A percentile compares a stretch with the other conserved stretches of the same genome.
Conservation (phyloP, 2,113 vertebrate species). For the Peromyscus polionotus region DNA sequence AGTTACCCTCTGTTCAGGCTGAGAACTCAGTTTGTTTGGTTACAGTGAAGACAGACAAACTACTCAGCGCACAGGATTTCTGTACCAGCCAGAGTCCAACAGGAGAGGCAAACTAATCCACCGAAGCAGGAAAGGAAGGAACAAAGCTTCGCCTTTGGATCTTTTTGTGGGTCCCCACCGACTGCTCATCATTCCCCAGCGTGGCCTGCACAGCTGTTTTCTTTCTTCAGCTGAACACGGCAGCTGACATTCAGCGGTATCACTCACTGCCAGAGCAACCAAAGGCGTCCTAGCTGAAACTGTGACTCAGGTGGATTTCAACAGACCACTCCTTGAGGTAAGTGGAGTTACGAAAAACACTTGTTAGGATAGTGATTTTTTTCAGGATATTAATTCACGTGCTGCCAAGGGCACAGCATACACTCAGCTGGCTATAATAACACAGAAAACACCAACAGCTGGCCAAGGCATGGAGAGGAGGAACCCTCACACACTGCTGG, state of each 20-base stretch:
- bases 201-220: constrained; percentile 2
- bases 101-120: constrained; percentile 54
- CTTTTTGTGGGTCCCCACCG: not conserved
- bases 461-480: not conserved
- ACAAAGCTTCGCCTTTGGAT: not conserved
- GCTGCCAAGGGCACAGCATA: not conserved
- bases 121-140: not conserved
- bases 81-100: constrained; percentile 24
- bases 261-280: not conserved
- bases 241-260: not conserved
- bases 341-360: constrained; percentile 34
- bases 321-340: constrained; percentile 15
- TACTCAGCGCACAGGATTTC: not conserved
- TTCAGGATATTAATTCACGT: not conserved
- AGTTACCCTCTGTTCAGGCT: constrained; percentile 56
- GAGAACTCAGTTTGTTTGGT: constrained; percentile 28
- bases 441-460: not conserved
- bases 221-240: not conserved
- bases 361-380: constrained; percentile 34
- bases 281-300: not conserved
- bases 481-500: not conserved
- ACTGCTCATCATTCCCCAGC: constrained; percentile 27
- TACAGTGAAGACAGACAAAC: not conserved
- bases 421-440: not conserved
- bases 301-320: not conserved